Base-by-base conservation (phyloP, 2,888 invertebrate species). In the Sussaba pulchella region DNA sequence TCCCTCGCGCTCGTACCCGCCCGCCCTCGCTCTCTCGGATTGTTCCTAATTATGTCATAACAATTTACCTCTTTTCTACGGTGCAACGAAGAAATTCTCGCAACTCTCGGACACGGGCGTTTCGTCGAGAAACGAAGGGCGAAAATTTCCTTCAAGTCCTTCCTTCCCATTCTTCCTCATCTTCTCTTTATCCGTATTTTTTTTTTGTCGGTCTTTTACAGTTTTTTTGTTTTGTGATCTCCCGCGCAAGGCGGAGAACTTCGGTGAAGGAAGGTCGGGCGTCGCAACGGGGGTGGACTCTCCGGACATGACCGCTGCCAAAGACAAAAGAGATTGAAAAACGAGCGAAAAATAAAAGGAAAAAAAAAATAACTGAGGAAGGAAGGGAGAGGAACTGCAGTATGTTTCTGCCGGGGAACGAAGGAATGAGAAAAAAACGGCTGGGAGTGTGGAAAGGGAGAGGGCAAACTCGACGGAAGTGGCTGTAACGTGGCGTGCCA, bases 11-110 rank as follows among this genome's bases (percentile, higher is more conserved):
- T n/a, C n/a, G n/a, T n/a, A n/a, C n/a, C n/a, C 66, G 54, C 43
- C 66, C 67, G 75, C 77, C 31, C 72, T 70, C 54, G 45, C 70
- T 63, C 64, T 67, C 75, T 39, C 81, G 82, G 85, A 89, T 90
- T 86, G 86, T 78, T 87, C 85, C 89, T 91, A 91, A 91, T 91
- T 91, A 91, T 90, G 91, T 89, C 89, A 91, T 91, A 91, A 91
- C 90, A 91, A 89, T 91, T 91, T 89, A 86, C 88, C 86, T 57
- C 74, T 19, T 64, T 61, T 31, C 72, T 14, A 66, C 47, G 79
- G 47, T 70, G 74, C 52, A 61, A 69, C 67, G 67, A 78, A 66
- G 45, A 81, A 75, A 81, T 83, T 83, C 78, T 78, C 75, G 75
- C 75, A 73, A 83, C 78, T 83, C 71, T 67, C 21, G 61, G 52